Evolutionary conservation across 2,113 vertebrate genomes (phyloP).

Genomic region (Morone chrysops): DNA sequence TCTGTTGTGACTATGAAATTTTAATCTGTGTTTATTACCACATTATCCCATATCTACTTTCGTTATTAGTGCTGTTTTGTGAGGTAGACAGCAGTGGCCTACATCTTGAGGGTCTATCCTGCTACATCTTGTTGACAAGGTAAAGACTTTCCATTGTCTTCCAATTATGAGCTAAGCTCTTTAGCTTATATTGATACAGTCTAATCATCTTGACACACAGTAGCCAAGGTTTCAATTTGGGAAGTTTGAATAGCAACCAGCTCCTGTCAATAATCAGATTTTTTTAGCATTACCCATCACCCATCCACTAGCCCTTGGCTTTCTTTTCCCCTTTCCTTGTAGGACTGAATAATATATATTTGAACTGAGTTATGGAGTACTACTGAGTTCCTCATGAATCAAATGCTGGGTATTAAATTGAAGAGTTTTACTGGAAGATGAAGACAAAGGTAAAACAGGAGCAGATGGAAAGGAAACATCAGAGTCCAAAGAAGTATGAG

Average conservation of each 20-base stretch:
- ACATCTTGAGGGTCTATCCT: conserved; percentile 19
- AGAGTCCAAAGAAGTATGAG: conserved; percentile 83
- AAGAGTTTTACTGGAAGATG: conserved; percentile 68
- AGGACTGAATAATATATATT: not conserved
- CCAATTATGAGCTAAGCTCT: conserved; percentile 86
- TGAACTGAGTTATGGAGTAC: conserved; percentile 59
- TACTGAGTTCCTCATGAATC: conserved; percentile 69
- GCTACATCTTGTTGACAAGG: conserved; percentile 58
- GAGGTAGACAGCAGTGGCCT: not conserved
- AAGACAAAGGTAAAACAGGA: conserved; percentile 32
- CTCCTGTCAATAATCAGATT: not conserved
- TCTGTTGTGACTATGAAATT: no score
- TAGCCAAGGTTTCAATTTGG: conserved; percentile 28
- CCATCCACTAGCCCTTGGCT: not conserved
- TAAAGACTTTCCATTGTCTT: conserved; percentile 58
- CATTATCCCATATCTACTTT: not conserved
- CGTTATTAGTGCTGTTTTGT: conserved; percentile 4
- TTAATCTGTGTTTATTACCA: not conserved
- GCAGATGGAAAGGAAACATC: conserved; percentile 67
- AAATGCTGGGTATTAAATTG: conserved; percentile 74
- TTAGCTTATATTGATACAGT: conserved; percentile 79
- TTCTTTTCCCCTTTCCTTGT: fast-evolving
- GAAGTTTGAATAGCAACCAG: conserved; percentile 23
- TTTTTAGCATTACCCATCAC: not conserved
- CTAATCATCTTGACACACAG: conserved; percentile 72